A percentile compares a stretch with the other conserved stretches of the same genome.
These are phyloP conservation scores for Centropus bengalensis DNA, from an alignment of 2,113 vertebrate species.

Conservation along the genomic window DNA sequence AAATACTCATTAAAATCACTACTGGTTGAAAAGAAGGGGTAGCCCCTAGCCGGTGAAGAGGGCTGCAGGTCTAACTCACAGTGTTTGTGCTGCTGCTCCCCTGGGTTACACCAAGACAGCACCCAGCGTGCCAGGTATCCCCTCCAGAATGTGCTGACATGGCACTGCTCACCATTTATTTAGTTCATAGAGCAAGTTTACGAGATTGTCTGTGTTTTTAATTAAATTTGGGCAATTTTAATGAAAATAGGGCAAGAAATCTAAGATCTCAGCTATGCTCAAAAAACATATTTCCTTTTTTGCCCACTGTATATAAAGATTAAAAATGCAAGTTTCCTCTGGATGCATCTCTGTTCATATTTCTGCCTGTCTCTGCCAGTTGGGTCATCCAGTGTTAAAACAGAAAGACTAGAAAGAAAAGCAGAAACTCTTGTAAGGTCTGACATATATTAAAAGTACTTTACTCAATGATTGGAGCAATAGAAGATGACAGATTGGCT, in stretches of 20 bases:
- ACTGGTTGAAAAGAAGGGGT: not conserved
- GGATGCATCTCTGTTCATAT: not conserved
- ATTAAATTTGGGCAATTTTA: not conserved
- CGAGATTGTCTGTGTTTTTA: not conserved
- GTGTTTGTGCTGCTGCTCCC: not conserved
- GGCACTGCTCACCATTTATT: not conserved
- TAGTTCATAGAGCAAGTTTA: not conserved
- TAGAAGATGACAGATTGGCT: not conserved
- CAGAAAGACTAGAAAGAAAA: not conserved
- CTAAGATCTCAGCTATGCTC: not conserved
- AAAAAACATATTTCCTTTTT: not conserved
- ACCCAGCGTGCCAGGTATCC: not conserved
- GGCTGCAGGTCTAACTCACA: fast-evolving
- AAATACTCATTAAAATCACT: too few relatives aligned
- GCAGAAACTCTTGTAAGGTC: not conserved
- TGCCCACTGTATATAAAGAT: not conserved
- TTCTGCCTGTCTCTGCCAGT: not conserved
- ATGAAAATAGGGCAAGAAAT: not conserved
- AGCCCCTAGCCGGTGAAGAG: fast-evolving
- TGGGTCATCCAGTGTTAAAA: not conserved
- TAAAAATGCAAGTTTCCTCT: not conserved
- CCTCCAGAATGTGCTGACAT: not conserved
- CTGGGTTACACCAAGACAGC: not conserved
- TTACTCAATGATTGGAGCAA: not conserved
- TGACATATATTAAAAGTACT: not conserved